A percentile compares a stretch with the other conserved stretches of the same genome.
Conservation (phyloP, 2,797 vertebrate species). For the Gymnothorax javanicus region DNA sequence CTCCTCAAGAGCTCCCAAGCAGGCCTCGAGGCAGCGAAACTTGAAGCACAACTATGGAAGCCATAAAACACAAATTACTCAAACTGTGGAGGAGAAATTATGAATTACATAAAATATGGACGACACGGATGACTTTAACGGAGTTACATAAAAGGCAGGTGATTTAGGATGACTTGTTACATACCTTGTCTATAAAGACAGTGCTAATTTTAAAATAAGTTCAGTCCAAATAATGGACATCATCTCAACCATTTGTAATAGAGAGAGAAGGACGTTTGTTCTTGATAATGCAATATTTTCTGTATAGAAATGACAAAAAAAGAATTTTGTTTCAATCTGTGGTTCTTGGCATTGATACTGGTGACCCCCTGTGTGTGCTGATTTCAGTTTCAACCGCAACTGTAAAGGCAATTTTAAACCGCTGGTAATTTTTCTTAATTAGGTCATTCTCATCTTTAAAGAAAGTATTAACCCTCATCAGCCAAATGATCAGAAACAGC, state of each 20-base stretch:
- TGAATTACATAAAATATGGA: slow-evolving; percentile 3
- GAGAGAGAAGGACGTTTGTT: background rate
- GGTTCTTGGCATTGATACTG: no score
- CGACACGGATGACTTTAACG: background rate
- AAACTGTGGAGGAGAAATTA: background rate
- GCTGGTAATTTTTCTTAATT: no score
- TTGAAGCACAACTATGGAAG: background rate
- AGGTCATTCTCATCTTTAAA: no score
- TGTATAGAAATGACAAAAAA: background rate
- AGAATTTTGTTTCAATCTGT: no score
- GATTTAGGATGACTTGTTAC: background rate
- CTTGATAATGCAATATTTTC: background rate
- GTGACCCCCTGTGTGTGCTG: no score
- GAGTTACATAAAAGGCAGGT: no score
- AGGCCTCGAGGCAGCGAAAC: background rate
- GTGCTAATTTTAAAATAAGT: background rate
- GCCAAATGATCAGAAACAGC: no score
- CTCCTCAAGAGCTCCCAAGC: background rate
- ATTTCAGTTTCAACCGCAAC: no score
- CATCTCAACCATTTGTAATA: background rate
- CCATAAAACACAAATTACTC: background rate
- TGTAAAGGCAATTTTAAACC: no score
- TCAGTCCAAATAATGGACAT: background rate
- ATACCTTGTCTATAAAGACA: background rate
- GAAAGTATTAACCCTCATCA: no score